Percentiles rank a stretch among this genome's conserved stretches.
These are phyloP conservation scores for Eidolon dupreanum DNA, from an alignment of 2,797 vertebrate species.

Conservation along the genomic window DNA sequence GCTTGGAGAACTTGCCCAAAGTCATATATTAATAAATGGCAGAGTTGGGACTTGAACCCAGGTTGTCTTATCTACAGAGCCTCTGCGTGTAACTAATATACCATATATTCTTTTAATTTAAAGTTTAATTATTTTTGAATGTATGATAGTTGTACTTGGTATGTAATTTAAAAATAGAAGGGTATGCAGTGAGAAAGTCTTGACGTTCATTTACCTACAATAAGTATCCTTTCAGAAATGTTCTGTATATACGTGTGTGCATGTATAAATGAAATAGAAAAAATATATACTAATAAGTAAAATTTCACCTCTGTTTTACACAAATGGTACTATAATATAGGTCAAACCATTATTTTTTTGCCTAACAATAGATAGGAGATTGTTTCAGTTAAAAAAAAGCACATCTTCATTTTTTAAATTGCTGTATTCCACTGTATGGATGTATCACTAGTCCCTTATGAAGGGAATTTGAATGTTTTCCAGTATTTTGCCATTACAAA, in stretches of 20 bases:
- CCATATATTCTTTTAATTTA: neutral
- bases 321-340: neutral
- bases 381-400: neutral
- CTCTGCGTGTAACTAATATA: neutral
- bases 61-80: neutral
- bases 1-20: neutral
- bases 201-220: neutral
- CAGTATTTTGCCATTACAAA: neutral
- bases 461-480: neutral
- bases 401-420: neutral
- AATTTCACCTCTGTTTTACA: neutral
- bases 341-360: neutral
- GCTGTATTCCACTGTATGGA: neutral
- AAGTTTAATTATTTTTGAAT: conserved; percentile 26
- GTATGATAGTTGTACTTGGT: neutral
- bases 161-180: conserved; percentile 22
- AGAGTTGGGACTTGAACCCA: neutral
- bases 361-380: neutral
- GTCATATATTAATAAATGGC: neutral
- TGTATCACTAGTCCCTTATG: neutral
- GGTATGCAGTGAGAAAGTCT: neutral
- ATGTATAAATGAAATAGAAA: neutral
- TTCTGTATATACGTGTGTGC: neutral
- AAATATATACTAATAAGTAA: neutral
- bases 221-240: neutral